Evolutionary conservation across 2,113 vertebrate genomes (phyloP), one percentile per base, ranked within the genome.

Genomic region (Aspiorhynchus laticeps): DNA sequence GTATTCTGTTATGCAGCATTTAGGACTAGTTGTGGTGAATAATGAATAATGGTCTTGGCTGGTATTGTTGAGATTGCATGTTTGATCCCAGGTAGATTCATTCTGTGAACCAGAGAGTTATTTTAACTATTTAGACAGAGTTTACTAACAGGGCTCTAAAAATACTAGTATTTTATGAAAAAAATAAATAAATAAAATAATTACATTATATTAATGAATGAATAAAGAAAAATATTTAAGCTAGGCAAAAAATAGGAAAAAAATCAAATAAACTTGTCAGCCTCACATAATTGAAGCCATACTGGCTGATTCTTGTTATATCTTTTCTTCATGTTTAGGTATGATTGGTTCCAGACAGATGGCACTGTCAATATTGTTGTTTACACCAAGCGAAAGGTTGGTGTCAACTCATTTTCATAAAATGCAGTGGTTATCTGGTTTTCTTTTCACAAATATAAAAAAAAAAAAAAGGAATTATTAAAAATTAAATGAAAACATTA

Each of bases 331-430:
- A 91, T 89, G 91, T 93, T 77, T 90, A 99, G 98, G 93, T 98
- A 95, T 69, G 97, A 99, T 87, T 99, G 98, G 98, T 99, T 99
- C 93, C 98, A 99, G 87, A 98, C 97, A 26, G 96, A 97, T 21
- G 93, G 59, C 76, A 92, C 90, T 19, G 92, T 99, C 87, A 96
- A 95, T 73, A 15, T 99, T 89, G 94, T 97, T 12, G 89, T 99
- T 91, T 99, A 98, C 85, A 94, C 97, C 85, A 98, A 97, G 91
- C 93, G 96, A 48, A 96, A 95, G 95, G 95, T 96, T 91, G 87
- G 86, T 77, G 65, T 59, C 71, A 78, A n/a, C 19, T 46, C 5
- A 10, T 79, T 28, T 7, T 59, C 26, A 33, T 43, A 9, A 63
- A 61, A 7, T 80, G 6, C 36, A 38, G n/a, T 41, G 26, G 12